These are phyloP conservation scores for Phoenoteleia sp. DNA, from an alignment of 2,888 invertebrate species.

Conservation along the genomic window DNA sequence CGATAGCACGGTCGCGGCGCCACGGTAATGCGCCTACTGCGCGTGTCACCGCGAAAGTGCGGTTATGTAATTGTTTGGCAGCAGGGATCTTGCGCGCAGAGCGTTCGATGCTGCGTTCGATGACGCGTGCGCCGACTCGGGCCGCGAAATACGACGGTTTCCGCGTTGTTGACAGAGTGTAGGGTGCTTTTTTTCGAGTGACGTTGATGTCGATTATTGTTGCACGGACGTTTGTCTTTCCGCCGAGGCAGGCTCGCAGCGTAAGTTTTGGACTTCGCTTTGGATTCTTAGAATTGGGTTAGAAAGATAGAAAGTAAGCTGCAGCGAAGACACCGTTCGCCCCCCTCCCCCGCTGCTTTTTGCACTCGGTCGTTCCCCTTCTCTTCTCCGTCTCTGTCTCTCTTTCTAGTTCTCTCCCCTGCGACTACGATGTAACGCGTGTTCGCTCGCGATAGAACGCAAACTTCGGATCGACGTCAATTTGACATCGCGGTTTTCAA, in stretches of 20 bases:
- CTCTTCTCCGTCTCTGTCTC: slow-evolving; percentile 38
- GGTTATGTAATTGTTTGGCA: slow-evolving; percentile 77
- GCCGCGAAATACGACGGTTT: slow-evolving; percentile 31
- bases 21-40: slow-evolving; percentile 11
- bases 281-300: slow-evolving; percentile 56
- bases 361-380: slow-evolving; percentile 64
- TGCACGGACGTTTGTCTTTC: no score
- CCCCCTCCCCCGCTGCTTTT: slow-evolving; percentile 35
- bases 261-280: slow-evolving; percentile 3
- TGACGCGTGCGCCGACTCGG: slow-evolving; percentile 60
- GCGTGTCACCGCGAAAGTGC: slow-evolving; percentile 70
- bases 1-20: slow-evolving; percentile 12
- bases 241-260: not conserved
- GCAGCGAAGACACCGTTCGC: slow-evolving; percentile 48
- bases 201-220: no score
- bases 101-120: slow-evolving; percentile 75
- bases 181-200: not conserved
- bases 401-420: slow-evolving; percentile 59
- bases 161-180: not conserved
- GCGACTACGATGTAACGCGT: slow-evolving; percentile 46
- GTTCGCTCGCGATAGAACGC: no score
- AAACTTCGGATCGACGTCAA: no score
- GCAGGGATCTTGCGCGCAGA: slow-evolving; percentile 54
- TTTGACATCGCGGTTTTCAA: no score
- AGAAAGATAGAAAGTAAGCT: slow-evolving; percentile 72